Conservation (phyloP, 2,797 vertebrate genomes). For the Ciconia nigra region DNA sequence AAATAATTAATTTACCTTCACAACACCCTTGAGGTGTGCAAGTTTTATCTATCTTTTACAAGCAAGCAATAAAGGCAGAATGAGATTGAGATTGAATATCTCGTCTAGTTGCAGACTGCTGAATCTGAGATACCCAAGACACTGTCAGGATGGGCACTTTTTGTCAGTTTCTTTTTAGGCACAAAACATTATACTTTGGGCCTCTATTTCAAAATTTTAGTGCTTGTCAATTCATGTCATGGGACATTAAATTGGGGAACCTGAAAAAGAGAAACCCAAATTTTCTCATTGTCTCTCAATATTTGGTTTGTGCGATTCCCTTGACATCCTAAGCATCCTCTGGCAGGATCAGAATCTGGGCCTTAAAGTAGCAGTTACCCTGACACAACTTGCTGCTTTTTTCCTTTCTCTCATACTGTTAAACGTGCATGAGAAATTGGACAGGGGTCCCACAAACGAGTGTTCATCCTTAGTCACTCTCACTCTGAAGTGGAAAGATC, state of each 20-base stretch:
- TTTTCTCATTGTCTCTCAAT: background rate
- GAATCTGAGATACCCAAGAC: background rate
- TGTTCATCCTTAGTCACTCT: background rate
- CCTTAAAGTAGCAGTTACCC: background rate
- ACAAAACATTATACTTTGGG: background rate
- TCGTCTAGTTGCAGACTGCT: background rate
- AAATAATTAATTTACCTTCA: conserved; percentile 52
- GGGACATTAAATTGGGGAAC: background rate
- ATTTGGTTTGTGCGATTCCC: background rate
- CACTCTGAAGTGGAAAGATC: background rate
- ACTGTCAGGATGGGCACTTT: background rate
- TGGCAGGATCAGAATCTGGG: background rate
- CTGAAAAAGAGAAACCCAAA: background rate
- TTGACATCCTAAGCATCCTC: background rate
- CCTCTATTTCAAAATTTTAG: background rate
- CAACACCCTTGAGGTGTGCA: conserved; percentile 16
- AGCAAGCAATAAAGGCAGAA: background rate
- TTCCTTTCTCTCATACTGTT: background rate
- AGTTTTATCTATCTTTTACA: background rate
- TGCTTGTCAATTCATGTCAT: background rate
- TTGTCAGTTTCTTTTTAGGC: background rate
- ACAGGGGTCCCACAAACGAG: background rate
- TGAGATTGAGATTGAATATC: background rate
- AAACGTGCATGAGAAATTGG: background rate
- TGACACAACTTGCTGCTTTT: background rate